phyloP scores from a whole-genome alignment of 1,140 invertebrate species.

The Scylla paramamosain region DNA sequence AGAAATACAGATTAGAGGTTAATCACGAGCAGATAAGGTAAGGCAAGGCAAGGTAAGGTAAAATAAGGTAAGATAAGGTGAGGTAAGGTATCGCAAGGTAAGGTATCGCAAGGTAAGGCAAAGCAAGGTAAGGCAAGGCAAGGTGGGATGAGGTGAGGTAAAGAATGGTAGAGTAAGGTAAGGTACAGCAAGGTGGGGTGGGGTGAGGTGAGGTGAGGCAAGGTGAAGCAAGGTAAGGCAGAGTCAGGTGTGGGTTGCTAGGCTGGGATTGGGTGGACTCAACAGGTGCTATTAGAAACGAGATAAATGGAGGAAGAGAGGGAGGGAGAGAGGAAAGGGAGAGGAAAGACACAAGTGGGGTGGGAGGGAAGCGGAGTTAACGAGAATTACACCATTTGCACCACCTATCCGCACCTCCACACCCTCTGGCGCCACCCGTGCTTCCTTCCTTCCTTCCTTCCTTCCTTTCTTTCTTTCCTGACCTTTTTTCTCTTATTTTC shows the following conservation, averaged over 20 bases:
- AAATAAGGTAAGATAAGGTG: too few relatives aligned
- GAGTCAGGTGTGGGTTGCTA: not conserved
- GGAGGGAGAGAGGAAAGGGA: constrained; percentile 7
- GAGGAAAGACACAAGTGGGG: not conserved
- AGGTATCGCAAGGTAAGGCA: too few relatives aligned
- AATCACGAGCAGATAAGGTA: too few relatives aligned
- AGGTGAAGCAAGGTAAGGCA: too few relatives aligned
- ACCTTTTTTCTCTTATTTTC: not conserved
- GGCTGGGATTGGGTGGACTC: not conserved
- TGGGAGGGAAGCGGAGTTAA: not conserved
- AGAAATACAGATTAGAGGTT: too few relatives aligned
- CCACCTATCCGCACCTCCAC: not conserved
- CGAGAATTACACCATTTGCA: not conserved
- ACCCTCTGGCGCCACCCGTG: not conserved
- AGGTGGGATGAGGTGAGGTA: too few relatives aligned
- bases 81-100: too few relatives aligned
- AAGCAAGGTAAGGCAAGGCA: too few relatives aligned
- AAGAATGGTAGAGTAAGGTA: too few relatives aligned
- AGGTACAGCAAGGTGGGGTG: too few relatives aligned
- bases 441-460: not conserved
- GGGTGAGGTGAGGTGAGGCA: too few relatives aligned
- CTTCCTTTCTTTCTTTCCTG: not conserved
- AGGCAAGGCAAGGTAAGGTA: too few relatives aligned
- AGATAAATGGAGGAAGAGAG: constrained; percentile 19
- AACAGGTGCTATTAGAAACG: constrained; percentile 22